phyloP scores from a whole-genome alignment of 1,140 invertebrate species.

The Gonioctena quinquepunctata region DNA sequence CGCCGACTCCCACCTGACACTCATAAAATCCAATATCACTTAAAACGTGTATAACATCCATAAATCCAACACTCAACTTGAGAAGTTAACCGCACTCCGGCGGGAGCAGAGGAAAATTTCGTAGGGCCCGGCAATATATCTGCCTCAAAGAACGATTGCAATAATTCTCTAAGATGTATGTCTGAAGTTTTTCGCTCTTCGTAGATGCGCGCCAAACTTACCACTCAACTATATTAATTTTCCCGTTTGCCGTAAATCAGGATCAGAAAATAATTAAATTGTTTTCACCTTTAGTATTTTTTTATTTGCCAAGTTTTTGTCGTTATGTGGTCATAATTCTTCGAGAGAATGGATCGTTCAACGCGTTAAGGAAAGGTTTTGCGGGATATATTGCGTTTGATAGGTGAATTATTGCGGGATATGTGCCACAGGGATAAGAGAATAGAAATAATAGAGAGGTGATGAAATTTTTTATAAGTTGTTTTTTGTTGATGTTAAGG shows the following conservation, averaged over 20 bases:
- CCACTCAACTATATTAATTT: slow-evolving; percentile 20
- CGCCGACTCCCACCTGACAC: background rate
- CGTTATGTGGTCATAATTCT: background rate
- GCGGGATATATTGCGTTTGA: background rate
- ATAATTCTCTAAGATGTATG: slow-evolving; percentile 15
- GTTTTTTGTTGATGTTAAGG: too few species aligned
- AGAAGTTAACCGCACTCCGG: background rate
- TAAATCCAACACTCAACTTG: background rate
- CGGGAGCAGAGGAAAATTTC: background rate
- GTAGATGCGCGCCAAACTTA: background rate
- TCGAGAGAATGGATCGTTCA: background rate
- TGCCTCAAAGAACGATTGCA: slow-evolving; percentile 9
- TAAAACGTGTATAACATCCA: slow-evolving; percentile 15
- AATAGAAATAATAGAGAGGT: too few species aligned
- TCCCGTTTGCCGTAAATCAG: background rate
- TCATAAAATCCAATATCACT: slow-evolving; percentile 16
- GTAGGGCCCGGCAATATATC: background rate
- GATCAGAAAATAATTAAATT: slow-evolving; percentile 14
- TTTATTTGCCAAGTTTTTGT: background rate
- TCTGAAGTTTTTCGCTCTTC: slow-evolving; percentile 8
- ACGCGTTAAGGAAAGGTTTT: background rate
- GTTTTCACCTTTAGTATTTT: slow-evolving; percentile 2
- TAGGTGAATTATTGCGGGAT: background rate
- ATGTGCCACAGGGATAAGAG: too few species aligned
- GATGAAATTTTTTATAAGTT: too few species aligned